phyloP scores from a whole-genome alignment of 2,797 vertebrate species.

The Enteromius thamalakanensis region DNA sequence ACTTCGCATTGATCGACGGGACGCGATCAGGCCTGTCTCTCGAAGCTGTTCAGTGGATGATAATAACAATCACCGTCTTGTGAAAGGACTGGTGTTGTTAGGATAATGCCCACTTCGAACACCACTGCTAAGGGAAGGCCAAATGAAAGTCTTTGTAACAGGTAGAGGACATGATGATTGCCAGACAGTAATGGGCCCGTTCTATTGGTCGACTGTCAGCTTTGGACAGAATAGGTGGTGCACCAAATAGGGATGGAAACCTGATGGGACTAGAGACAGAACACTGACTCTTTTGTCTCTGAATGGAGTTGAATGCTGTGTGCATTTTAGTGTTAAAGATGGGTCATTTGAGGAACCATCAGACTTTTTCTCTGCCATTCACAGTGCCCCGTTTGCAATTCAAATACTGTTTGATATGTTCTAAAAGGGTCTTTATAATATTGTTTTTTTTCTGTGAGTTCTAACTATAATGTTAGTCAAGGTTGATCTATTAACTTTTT shows the following conservation, averaged over 20 bases:
- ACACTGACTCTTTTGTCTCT: constrained; percentile 40
- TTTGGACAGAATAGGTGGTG: constrained; percentile 44
- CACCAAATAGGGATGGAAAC: constrained; percentile 46
- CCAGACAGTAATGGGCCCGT: constrained; percentile 53
- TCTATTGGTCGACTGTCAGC: constrained; percentile 44
- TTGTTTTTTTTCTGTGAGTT: not conserved
- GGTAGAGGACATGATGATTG: constrained; percentile 55
- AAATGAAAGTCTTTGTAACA: constrained; percentile 57
- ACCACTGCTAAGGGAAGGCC: constrained; percentile 45
- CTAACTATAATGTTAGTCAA: too few relatives aligned
- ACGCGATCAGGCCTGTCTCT: constrained; percentile 31
- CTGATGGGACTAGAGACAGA: constrained; percentile 46
- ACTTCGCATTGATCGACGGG: constrained; percentile 49
- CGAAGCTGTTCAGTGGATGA: constrained; percentile 38
- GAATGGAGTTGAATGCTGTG: constrained; percentile 40
- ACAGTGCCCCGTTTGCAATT: not conserved
- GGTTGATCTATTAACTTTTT: too few relatives aligned
- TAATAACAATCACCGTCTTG: constrained; percentile 54
- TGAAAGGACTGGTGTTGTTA: constrained; percentile 52
- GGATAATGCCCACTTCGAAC: constrained; percentile 56
- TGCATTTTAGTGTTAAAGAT: constrained; percentile 13
- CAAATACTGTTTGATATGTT: not conserved
- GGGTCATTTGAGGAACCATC: constrained; percentile 5
- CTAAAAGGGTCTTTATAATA: not conserved
- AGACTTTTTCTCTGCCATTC: not conserved